Evolutionary conservation across 2,113 vertebrate species (phyloP), one percentile per base, ranked within the genome.

Genomic region (Tragelaphus buxtoni): DNA sequence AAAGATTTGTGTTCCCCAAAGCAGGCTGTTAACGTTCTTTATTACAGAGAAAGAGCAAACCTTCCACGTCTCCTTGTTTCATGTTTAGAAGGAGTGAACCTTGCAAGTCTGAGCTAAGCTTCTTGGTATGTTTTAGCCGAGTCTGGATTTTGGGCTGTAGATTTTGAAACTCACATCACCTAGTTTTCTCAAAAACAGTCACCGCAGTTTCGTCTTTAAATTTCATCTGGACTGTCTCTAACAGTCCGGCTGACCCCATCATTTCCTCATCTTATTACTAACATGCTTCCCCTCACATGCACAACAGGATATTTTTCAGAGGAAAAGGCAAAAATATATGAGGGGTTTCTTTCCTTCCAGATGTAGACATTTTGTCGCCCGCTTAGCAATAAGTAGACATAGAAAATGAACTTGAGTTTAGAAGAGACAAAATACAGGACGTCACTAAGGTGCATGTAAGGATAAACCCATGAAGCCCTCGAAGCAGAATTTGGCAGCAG

Each of bases 61-160:
- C n/a, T 91, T 60, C 55, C 86, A n/a, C 0, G 0, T 97, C 94
- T 86, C 58, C 49, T 81, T 85, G 35, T 94, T 91, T 90, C 77
- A 91, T 91, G 39, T 97, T 98, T 98, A 97, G 63, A 98, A 97
- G 12, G 45, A 80, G 30, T 91, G 88, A 98, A 98, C 53, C 76
- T 97, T 98, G 92, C 32, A 94, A 80, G 63, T 96, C 96, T 98
- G 98, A 98, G 85, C 96, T 98, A 96, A 98, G 95, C 35, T 97
- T 97, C 98, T 90, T 88, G 94, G 95, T 97, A 98, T 98, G 98
- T 98, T 98, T 98, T 83, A 97, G 93, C 77, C 11, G 91, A 96
- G 65, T 94, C 42, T 60, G 89, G 96, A 98, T 96, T 96, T 95
- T 18, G 93, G 94, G 92, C 47, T 94, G 32, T 96, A 42, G 88